Base-by-base conservation (phyloP, 2,113 vertebrate species). In the Callionymus lyra region DNA sequence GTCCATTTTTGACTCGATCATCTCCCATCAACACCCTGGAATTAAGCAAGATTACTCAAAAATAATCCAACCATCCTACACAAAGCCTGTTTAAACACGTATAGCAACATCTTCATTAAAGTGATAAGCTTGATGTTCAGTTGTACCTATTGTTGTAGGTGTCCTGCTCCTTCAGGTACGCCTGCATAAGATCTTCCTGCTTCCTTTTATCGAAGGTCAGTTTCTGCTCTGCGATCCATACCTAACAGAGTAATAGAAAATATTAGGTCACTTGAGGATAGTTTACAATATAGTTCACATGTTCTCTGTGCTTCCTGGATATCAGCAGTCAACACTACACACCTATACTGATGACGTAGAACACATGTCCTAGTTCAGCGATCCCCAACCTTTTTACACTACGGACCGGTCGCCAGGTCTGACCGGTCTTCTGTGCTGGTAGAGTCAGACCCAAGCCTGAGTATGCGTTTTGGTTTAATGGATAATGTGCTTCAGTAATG, bases 221-320 rank as follows among this genome's bases (percentile, higher is more conserved):
- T 74, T 99, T 99, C 81, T 99, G 95, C 62, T 99, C 95, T 12
- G 93, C 93, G 73, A 99, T 98, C 95, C 95, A 98, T 89, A 97
- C 94, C 95, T 99, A 68, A 45, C 17, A 33, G 2, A 15, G 6
- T 38, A 17, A 37, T 21, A 6, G 5, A 33, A 6, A 16, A 10
- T 44, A 27, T 27, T 27, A 8, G 21, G 8, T 27, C 4, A 27
- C 21, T 5, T 27, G 21, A 27, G 21, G 4, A 27, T 27, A 8
- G 8, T 27, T 4, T 27, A n/a, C n/a, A n/a, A n/a, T n/a, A n/a
- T n/a, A n/a, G n/a, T n/a, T n/a, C n/a, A n/a, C n/a, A n/a, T n/a
- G n/a, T n/a, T n/a, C n/a, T n/a, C n/a, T n/a, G n/a, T n/a, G n/a
- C n/a, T n/a, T n/a, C n/a, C n/a, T n/a, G n/a, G n/a, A n/a, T n/a